A percentile compares a stretch with the other conserved stretches of the same genome.
Evolutionary conservation across 2,888 invertebrate species (phyloP).

Genomic region (Aphrophora alni): DNA sequence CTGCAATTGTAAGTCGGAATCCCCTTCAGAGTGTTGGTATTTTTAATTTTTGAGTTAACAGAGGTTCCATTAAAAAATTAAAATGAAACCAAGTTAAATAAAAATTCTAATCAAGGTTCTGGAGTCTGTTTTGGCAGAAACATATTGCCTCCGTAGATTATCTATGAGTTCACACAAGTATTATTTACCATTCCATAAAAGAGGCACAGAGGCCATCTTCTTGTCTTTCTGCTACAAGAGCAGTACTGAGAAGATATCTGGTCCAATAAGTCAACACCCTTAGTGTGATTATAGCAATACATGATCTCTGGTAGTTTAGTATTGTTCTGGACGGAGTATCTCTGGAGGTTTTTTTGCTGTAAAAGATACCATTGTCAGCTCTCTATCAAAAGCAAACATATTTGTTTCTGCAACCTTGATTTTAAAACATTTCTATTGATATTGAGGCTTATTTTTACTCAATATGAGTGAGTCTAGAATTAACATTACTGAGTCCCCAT

Average conservation of each 20-base stretch:
- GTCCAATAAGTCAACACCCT: constrained; percentile 14
- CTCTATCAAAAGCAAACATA: constrained; percentile 19
- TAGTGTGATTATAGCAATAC: constrained; percentile 2
- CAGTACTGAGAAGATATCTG: constrained; percentile 19
- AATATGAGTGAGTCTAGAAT: too few relatives aligned
- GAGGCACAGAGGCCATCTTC: constrained; percentile 10
- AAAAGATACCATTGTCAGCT: constrained; percentile 15
- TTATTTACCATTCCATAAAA: constrained; percentile 14
- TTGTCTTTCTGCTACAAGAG: constrained; percentile 16
- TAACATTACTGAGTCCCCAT: too few relatives aligned
- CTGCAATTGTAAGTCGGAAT: too few relatives aligned
- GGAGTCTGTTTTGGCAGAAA: too few relatives aligned
- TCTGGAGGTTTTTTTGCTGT: background rate
- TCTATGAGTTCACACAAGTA: constrained; percentile 14
- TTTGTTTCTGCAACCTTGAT: background rate
- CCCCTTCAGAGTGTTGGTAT: too few relatives aligned
- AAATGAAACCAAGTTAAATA: too few relatives aligned
- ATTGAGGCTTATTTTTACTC: constrained; percentile 3
- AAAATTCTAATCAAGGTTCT: too few relatives aligned
- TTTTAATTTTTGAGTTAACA: too few relatives aligned
- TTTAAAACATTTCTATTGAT: constrained; percentile 7
- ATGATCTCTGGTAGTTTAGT: background rate
- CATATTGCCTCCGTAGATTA: constrained; percentile 12
- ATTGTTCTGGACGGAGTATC: background rate
- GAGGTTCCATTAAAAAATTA: too few relatives aligned